phyloP scores from a whole-genome alignment of 2,113 vertebrate species.

The Onychostruthus taczanowskii region DNA sequence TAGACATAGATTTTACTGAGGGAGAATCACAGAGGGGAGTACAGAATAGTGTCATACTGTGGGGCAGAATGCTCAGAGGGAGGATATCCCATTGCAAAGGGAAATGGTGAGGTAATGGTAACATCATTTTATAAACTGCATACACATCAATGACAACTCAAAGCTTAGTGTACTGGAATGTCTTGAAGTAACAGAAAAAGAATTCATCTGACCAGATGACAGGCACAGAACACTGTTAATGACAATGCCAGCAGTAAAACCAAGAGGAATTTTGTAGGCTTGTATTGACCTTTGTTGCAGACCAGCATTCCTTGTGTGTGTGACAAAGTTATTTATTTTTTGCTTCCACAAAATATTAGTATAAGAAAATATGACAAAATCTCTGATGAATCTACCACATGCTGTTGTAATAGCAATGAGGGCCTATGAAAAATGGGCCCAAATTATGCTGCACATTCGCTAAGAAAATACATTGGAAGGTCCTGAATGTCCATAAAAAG shows the following conservation, averaged over 20 bases:
- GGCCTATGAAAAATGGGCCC: background rate
- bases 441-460: background rate
- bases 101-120: slow-evolving; percentile 25
- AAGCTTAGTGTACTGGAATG: background rate
- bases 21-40: background rate
- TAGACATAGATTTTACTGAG: background rate
- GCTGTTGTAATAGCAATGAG: background rate
- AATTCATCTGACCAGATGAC: slow-evolving; percentile 14
- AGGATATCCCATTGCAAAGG: background rate
- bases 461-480: background rate
- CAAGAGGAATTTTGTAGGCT: slow-evolving; percentile 26
- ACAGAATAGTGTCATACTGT: background rate
- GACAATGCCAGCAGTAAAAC: slow-evolving; percentile 21
- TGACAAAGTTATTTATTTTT: slow-evolving; percentile 16
- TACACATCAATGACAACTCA: background rate
- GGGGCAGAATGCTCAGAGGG: background rate
- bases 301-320: slow-evolving; percentile 6
- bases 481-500: background rate
- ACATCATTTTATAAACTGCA: slow-evolving; percentile 6
- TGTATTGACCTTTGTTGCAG: background rate
- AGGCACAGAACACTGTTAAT: background rate
- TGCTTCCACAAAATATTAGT: background rate
- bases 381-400: background rate
- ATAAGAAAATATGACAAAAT: slow-evolving; percentile 21
- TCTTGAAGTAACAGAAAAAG: slow-evolving; percentile 30